phyloP scores from a whole-genome alignment of 2,113 vertebrate genomes.

The Alexandromys fortis region DNA sequence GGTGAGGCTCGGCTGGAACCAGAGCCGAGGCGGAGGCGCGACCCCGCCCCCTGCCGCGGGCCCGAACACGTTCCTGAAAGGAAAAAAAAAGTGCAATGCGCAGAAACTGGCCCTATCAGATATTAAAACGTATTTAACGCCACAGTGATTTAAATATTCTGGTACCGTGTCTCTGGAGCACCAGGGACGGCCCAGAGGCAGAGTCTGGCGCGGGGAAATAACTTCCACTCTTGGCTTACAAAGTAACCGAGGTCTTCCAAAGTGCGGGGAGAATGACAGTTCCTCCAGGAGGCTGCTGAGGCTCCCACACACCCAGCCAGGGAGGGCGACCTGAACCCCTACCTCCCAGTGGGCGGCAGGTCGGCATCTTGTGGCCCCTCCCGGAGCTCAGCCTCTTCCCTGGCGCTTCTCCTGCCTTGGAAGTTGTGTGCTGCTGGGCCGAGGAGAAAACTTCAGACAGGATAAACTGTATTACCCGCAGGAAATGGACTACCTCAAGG shows the following conservation, averaged over 20 bases:
- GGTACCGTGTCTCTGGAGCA: conserved; percentile 31
- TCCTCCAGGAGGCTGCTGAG: not conserved
- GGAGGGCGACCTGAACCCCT: not conserved
- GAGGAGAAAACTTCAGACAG: not conserved
- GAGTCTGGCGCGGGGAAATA: not conserved
- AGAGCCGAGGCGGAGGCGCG: conserved; percentile 62
- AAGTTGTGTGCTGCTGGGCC: not conserved
- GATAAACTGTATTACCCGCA: not conserved
- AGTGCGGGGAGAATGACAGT: not conserved
- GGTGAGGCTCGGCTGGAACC: conserved; percentile 54
- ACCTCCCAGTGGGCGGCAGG: not conserved
- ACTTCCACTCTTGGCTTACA: not conserved
- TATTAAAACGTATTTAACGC: conserved; percentile 75
- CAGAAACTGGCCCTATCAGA: conserved; percentile 77
- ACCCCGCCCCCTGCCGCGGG: conserved; percentile 79
- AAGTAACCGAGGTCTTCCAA: not conserved
- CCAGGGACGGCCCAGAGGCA: conserved; percentile 36
- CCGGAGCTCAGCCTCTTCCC: not conserved
- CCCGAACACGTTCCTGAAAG: conserved; percentile 65
- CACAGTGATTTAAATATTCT: conserved; percentile 72
- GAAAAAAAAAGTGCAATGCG: conserved; percentile 72
- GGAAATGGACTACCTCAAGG: not conserved
- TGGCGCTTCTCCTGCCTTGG: not conserved
- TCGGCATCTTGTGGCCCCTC: not conserved
- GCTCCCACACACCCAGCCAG: not conserved